Evolutionary conservation across 2,797 vertebrate species (phyloP).

Genomic region (Triplophysa yarkandensis): DNA sequence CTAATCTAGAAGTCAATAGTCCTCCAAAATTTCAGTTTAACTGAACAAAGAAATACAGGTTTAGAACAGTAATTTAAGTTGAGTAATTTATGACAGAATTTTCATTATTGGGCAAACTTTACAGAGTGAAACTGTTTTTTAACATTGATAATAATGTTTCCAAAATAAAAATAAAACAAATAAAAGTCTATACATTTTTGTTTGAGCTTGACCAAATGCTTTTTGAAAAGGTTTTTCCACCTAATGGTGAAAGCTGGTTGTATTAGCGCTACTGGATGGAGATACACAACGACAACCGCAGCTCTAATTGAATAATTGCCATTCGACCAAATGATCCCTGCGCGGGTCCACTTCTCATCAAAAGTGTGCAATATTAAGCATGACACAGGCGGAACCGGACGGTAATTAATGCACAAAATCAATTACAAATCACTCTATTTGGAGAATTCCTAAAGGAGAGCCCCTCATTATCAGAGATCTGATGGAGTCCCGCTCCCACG

Average conservation of each 20-base stretch:
- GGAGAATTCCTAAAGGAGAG: slow-evolving; percentile 76
- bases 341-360: slow-evolving; percentile 71
- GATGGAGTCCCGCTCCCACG: slow-evolving; percentile 67
- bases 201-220: no score
- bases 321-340: slow-evolving; percentile 73
- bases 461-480: slow-evolving; percentile 74
- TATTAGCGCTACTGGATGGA: slow-evolving; percentile 73
- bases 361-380: slow-evolving; percentile 80
- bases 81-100: no score
- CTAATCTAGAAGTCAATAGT: no score
- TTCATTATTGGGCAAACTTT: no score
- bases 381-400: slow-evolving; percentile 78
- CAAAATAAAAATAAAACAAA: no score
- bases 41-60: no score
- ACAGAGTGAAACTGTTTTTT: no score
- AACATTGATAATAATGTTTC: no score
- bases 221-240: no score
- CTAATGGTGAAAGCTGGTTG: slow-evolving; percentile 69
- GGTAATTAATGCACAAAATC: slow-evolving; percentile 82
- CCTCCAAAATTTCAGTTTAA: no score
- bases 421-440: slow-evolving; percentile 84
- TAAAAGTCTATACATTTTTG: no score
- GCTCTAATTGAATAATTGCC: slow-evolving; percentile 80
- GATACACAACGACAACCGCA: slow-evolving; percentile 56
- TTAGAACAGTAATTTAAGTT: no score